A percentile compares a stretch with the other conserved stretches of the same genome.
phyloP scores from a whole-genome alignment of 2,113 vertebrate species.

The Nansenia antarctica region DNA sequence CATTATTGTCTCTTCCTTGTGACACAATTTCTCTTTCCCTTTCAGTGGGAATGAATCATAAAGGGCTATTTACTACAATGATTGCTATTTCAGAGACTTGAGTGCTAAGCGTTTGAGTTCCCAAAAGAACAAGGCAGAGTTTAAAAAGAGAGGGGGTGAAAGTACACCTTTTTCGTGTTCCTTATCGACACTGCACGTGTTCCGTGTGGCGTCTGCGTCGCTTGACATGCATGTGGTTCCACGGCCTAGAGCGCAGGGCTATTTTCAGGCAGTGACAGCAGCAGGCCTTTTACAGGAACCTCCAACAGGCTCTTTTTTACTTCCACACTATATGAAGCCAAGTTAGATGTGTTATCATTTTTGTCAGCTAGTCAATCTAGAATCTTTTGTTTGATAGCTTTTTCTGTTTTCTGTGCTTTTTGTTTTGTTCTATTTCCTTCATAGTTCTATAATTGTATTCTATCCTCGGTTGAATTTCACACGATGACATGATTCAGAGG shows the following conservation, averaged over 20 bases:
- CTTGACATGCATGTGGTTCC: constrained; percentile 63
- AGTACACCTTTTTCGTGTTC: constrained; percentile 50
- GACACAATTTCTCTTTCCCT: constrained; percentile 46
- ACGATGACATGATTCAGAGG: too few relatives aligned
- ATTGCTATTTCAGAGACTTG: constrained; percentile 48
- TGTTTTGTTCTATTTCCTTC: background rate
- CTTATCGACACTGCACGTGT: constrained; percentile 46
- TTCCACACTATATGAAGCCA: constrained; percentile 45
- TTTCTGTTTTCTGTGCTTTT: background rate
- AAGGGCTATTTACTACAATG: background rate
- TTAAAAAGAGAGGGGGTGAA: constrained; percentile 45
- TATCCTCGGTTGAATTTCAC: too few relatives aligned
- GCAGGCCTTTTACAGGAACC: constrained; percentile 63
- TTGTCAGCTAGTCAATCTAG: too few relatives aligned
- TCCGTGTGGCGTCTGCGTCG: constrained; percentile 47
- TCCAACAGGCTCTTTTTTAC: constrained; percentile 42
- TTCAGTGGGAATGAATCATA: constrained; percentile 57
- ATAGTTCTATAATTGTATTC: background rate
- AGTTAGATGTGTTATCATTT: background rate
- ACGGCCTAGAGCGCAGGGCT: constrained; percentile 53
- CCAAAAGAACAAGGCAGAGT: constrained; percentile 53
- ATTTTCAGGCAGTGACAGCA: constrained; percentile 71
- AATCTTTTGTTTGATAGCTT: too few relatives aligned
- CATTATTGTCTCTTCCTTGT: background rate
- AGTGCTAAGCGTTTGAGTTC: constrained; percentile 58